These are phyloP conservation scores for Serilophus lunatus DNA, from an alignment of 2,113 vertebrate species.

Conservation along the genomic window DNA sequence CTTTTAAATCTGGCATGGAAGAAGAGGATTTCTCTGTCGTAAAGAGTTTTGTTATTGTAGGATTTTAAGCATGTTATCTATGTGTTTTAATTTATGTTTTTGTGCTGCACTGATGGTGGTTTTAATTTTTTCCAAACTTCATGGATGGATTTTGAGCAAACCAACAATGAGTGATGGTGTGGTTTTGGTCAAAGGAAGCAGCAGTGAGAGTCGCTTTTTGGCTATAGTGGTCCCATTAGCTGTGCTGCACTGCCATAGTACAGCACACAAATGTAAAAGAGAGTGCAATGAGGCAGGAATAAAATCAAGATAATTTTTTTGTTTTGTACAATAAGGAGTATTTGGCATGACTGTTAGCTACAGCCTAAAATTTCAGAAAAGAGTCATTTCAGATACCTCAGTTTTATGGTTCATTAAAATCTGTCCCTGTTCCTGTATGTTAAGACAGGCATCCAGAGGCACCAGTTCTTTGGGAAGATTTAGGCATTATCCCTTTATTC, in stretches of 20 bases:
- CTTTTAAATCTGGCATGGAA: neutral
- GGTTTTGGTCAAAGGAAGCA: neutral
- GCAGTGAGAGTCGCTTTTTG: neutral
- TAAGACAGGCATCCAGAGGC: neutral
- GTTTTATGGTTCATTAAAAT: neutral
- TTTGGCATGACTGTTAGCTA: fast-evolving
- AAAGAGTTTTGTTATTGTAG: neutral
- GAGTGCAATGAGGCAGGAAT: neutral
- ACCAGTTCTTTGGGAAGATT: neutral
- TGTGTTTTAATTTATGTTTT: neutral
- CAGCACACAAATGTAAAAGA: neutral
- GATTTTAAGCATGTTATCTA: neutral
- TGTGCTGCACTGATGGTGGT: neutral
- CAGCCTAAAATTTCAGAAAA: neutral
- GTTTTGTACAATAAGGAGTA: neutral
- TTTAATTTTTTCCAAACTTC: neutral
- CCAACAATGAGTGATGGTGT: neutral
- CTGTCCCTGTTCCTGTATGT: neutral
- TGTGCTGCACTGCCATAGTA: neutral
- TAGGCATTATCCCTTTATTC: neutral
- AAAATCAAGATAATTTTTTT: neutral
- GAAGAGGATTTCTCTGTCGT: neutral
- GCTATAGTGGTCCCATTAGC: fast-evolving
- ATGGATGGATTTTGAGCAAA: neutral
- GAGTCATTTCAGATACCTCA: neutral